Percentiles rank a stretch among this genome's conserved stretches.
These are phyloP conservation scores for Enoplosus armatus DNA, from an alignment of 2,797 vertebrate species.

Conservation along the genomic window DNA sequence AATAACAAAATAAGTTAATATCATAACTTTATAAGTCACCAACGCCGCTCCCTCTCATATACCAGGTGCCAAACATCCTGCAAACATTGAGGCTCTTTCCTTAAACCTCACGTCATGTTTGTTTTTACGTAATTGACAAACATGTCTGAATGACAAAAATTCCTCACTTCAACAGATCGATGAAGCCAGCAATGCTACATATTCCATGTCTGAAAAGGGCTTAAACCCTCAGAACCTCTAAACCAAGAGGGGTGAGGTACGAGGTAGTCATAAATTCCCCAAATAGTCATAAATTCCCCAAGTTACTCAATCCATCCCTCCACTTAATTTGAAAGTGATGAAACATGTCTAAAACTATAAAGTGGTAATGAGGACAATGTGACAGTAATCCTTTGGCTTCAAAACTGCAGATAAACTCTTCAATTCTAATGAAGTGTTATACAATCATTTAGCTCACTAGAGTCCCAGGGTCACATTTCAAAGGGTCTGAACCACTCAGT, in stretches of 20 bases:
- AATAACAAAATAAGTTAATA: background rate
- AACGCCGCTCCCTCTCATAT: background rate
- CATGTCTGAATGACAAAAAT: background rate
- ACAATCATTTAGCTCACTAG: slow-evolving; percentile 25
- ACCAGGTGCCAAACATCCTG: background rate
- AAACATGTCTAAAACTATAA: slow-evolving; percentile 47
- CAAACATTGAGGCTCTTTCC: background rate
- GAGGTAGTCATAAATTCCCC: no score
- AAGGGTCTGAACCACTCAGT: slow-evolving; percentile 41
- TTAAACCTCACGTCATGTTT: background rate
- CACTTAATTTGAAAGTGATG: slow-evolving; percentile 38
- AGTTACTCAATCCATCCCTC: slow-evolving; percentile 35
- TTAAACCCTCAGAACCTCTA: background rate
- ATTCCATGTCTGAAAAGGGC: background rate
- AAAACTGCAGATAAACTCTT: slow-evolving; percentile 29
- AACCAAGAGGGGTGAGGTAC: slow-evolving; percentile 6
- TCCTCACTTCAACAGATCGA: background rate
- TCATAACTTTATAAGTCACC: background rate
- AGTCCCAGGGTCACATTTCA: slow-evolving; percentile 62
- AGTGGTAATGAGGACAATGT: slow-evolving; percentile 72
- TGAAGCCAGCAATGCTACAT: background rate
- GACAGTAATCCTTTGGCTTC: slow-evolving; percentile 57
- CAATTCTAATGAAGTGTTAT: slow-evolving; percentile 54
- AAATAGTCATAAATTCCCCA: slow-evolving; percentile 20
- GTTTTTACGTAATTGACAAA: background rate